These are phyloP conservation scores for Elgaria multicarinata DNA, from an alignment of 2,113 vertebrate genomes.

Conservation along the genomic window DNA sequence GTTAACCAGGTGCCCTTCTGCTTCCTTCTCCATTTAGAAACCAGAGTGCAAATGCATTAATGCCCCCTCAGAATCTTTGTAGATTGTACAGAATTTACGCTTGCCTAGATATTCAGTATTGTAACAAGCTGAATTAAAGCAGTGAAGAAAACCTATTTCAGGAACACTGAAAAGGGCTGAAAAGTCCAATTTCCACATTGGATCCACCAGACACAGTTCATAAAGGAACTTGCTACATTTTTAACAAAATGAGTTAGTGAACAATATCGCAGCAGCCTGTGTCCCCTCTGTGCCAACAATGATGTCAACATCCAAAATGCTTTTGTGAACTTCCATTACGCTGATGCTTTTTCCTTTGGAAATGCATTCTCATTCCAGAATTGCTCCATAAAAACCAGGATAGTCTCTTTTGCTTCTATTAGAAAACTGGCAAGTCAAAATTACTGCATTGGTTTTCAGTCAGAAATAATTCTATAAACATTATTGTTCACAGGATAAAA, in stretches of 20 bases:
- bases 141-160: neutral
- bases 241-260: rapidly evolving
- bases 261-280: neutral
- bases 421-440: neutral
- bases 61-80: constrained; percentile 4
- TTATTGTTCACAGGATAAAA: neutral
- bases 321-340: neutral
- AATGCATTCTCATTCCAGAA: neutral
- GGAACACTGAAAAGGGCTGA: neutral
- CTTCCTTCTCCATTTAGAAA: constrained; percentile 32
- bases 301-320: neutral
- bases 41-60: neutral
- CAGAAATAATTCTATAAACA: neutral
- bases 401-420: neutral
- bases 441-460: neutral
- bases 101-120: neutral
- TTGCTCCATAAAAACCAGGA: neutral
- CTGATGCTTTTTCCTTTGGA: neutral
- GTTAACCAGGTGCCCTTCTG: neutral
- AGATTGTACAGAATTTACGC: neutral
- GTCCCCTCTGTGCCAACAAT: neutral
- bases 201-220: neutral
- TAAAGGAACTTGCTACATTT: neutral
- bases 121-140: constrained; percentile 14
- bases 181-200: neutral